Conservation (phyloP, 30 jellyfish, hydroid and myxozoan species). For the Hydra vulgaris region DNA sequence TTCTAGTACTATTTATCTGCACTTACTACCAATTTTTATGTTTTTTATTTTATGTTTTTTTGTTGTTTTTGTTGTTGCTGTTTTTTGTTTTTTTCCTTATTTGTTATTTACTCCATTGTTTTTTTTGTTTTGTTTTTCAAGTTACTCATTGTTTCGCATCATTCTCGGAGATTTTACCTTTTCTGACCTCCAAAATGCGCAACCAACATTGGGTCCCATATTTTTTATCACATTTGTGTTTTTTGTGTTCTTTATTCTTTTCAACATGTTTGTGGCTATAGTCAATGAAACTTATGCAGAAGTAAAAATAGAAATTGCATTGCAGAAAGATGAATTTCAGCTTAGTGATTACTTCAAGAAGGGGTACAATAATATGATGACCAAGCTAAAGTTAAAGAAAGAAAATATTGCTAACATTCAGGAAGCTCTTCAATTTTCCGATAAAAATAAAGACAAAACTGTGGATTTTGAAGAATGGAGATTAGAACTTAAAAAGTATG, state of each 20-base stretch:
- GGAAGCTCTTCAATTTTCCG: slow-evolving; percentile 96
- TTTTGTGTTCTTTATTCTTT: slow-evolving; percentile 97
- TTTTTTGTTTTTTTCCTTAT: too few species aligned
- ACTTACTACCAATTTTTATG: too few species aligned
- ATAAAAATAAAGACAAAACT: slow-evolving; percentile 88
- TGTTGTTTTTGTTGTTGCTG: too few species aligned
- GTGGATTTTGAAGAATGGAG: slow-evolving; percentile 99
- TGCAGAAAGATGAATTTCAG: slow-evolving; percentile 92
- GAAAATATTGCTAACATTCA: slow-evolving; percentile 97
- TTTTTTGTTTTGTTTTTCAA: slow-evolving; percentile 13
- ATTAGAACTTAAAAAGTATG: slow-evolving; percentile 87
- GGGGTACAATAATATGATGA: slow-evolving; percentile 99
- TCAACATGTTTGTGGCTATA: slow-evolving; percentile 99
- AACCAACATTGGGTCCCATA: slow-evolving; percentile 86
- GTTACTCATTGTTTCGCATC: slow-evolving; percentile 96
- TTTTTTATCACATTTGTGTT: slow-evolving; percentile 94
- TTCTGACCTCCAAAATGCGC: slow-evolving; percentile 86
- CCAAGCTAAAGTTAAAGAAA: slow-evolving; percentile 80
- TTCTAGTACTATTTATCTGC: too few species aligned
- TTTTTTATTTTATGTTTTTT: too few species aligned
- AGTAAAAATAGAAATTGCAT: slow-evolving; percentile 93
- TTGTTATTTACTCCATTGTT: too few species aligned
- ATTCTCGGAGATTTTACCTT: slow-evolving; percentile 97
- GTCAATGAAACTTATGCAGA: slow-evolving; percentile 98
- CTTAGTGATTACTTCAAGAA: slow-evolving; percentile 89